Evolutionary conservation across 2,113 vertebrate species (phyloP), one percentile per base, ranked within the genome.

Genomic region (Pica pica): DNA sequence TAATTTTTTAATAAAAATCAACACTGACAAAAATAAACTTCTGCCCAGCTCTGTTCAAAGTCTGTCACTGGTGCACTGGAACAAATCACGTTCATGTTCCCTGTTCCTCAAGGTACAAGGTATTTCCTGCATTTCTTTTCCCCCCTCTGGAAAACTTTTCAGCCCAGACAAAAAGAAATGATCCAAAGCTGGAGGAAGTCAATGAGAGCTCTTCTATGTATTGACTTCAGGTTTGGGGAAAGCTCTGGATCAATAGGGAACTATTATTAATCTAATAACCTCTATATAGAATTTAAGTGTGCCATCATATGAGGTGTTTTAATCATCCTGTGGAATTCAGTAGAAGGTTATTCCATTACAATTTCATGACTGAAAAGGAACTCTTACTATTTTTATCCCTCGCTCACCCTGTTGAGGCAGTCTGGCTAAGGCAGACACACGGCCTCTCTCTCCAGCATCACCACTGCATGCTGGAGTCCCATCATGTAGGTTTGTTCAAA

Each of bases 191-290:
- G n/a, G 53, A 76, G 41, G 56, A 89, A 90, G 83, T 89, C 94
- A 94, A 87, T 77, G 60, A 86, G 73, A 90, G 10, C 61, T 90
- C 50, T 87, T 92, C 79, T 60, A 1, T n/a, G 28, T 89, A 96
- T 79, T 84, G 93, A 95, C 89, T 69, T 81, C 1, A 7, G 69
- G 37, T 83, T 80, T 90, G 61, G 49, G 88, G 79, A 90, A 83
- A 64, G 68, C 79, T 90, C 44, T 33, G 76, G 35, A 96, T 93
- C 95, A 64, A 81, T 90, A 83, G 39, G 52, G 20, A 89, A 41
- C 56, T 92, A 74, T 92, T 90, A 75, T 93, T 96, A 90, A 90
- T 78, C 88, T 93, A 93, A 88, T 88, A 71, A 33, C n/a, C 41
- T 90, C 92, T 46, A 75, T 28, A 64, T 12, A 78, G 93, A 81